Percentiles rank a stretch among this genome's conserved stretches.
Conservation (phyloP, 2,888 invertebrate species). For the Trimorus sp. region DNA sequence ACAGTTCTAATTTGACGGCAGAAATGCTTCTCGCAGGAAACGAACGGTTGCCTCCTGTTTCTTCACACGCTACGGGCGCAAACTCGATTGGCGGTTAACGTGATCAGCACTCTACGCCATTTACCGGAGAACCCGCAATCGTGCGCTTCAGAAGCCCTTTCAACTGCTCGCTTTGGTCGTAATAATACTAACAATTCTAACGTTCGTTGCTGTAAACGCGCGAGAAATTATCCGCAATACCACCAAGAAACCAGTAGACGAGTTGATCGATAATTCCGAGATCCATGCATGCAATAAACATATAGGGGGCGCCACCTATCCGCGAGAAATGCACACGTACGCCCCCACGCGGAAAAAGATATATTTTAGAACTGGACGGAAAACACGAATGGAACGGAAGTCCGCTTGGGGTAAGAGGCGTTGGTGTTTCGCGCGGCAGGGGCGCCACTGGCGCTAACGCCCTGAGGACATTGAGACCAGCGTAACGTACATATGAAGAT, state of each 20-base stretch:
- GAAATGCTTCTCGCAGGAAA: too few species aligned
- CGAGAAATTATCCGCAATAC: slow-evolving; percentile 37
- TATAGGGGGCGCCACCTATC: slow-evolving; percentile 29
- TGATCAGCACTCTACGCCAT: slow-evolving; percentile 42
- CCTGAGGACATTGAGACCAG: slow-evolving; percentile 22
- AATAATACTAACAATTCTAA: slow-evolving; percentile 50
- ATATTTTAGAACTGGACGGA: slow-evolving; percentile 31
- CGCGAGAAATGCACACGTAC: slow-evolving; percentile 8
- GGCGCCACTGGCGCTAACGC: slow-evolving; percentile 9
- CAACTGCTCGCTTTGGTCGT: slow-evolving; percentile 50
- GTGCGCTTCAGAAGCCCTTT: slow-evolving; percentile 43
- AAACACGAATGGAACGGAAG: background rate
- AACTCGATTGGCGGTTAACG: slow-evolving; percentile 29
- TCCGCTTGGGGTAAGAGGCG: slow-evolving; percentile 3
- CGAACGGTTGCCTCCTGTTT: background rate
- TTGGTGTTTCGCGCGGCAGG: background rate
- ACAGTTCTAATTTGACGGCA: too few species aligned
- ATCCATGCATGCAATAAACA: slow-evolving; percentile 33
- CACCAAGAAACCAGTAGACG: slow-evolving; percentile 29
- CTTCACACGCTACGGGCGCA: background rate
- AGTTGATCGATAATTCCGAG: slow-evolving; percentile 46
- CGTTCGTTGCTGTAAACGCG: slow-evolving; percentile 34
- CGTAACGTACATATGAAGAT: slow-evolving; percentile 47
- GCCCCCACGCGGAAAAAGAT: slow-evolving; percentile 13
- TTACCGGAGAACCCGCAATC: slow-evolving; percentile 36